Evolutionary conservation across 2,888 invertebrate genomes (phyloP).

Genomic region (Caenorhabditis parvicauda): DNA sequence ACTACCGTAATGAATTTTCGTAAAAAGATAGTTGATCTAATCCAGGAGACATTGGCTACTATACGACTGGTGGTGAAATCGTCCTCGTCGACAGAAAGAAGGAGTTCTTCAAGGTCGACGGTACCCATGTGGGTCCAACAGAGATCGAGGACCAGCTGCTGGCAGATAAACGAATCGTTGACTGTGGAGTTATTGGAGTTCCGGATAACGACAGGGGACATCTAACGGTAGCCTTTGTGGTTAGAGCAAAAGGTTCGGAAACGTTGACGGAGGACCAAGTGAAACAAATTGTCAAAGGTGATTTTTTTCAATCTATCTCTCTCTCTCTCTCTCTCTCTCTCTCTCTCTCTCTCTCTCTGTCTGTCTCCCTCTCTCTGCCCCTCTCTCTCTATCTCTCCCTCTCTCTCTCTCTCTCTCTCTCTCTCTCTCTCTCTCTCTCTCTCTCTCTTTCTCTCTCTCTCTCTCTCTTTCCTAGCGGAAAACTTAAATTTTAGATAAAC

Average conservation of each 20-base stretch:
- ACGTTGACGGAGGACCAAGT: background rate
- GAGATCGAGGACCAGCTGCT: too few species aligned
- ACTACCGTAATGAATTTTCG: too few species aligned
- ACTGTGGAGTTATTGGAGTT: background rate
- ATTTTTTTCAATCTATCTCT: conserved; percentile 1
- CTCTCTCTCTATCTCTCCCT: background rate
- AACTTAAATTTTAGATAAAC: too few species aligned
- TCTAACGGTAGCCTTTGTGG: background rate
- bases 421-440: background rate
- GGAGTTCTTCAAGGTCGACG: too few species aligned
- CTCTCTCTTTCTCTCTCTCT: background rate
- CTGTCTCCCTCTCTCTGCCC: conserved; percentile 12
- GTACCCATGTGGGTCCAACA: too few species aligned
- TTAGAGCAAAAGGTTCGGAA: background rate
- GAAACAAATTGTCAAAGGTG: background rate
- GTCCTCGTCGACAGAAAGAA: too few species aligned
- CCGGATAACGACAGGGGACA: background rate
- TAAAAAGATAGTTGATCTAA: too few species aligned
- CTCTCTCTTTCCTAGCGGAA: too few species aligned
- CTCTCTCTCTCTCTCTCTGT: conserved; percentile 9
- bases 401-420: conserved; percentile 4
- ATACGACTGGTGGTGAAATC: too few species aligned
- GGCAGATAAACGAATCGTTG: background rate
- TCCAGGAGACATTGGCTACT: too few species aligned
- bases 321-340: background rate